Conservation (phyloP, 2,113 vertebrate genomes). For the Spea bombifrons region DNA sequence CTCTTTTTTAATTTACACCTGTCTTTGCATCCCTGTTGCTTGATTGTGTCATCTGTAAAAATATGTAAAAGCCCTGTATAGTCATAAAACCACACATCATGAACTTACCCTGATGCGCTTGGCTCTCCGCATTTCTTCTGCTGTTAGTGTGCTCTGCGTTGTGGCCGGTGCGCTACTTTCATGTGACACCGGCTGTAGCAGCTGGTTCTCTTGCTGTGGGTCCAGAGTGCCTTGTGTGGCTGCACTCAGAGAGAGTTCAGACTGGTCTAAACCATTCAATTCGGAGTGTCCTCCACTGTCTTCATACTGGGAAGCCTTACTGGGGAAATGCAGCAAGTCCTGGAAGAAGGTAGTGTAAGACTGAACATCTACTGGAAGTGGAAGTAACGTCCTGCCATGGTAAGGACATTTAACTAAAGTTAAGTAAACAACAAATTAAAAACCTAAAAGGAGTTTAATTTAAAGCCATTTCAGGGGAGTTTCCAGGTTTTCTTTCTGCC, state of each 20-base stretch:
- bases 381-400: not conserved
- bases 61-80: no score
- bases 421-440: no score
- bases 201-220: conserved; percentile 60
- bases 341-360: conserved; percentile 55
- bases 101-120: conserved; percentile 87
- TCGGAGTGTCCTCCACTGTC: conserved; percentile 63
- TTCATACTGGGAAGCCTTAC: conserved; percentile 75
- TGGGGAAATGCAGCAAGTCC: conserved; percentile 82
- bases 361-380: not conserved
- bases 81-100: not conserved
- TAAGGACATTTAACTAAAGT: not conserved
- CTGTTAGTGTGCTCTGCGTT: conserved; percentile 72
- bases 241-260: conserved; percentile 65
- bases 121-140: conserved; percentile 87
- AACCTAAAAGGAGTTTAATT: no score
- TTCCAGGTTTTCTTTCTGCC: no score
- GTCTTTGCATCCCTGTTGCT: no score
- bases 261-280: conserved; percentile 81
- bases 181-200: conserved; percentile 68
- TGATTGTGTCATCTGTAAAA: no score
- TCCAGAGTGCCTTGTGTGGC: conserved; percentile 61
- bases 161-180: conserved; percentile 63
- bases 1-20: no score
- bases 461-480: no score